A percentile compares a stretch with the other conserved stretches of the same genome.
Conservation (phyloP, 2,113 vertebrate species). For the Gavia stellata region DNA sequence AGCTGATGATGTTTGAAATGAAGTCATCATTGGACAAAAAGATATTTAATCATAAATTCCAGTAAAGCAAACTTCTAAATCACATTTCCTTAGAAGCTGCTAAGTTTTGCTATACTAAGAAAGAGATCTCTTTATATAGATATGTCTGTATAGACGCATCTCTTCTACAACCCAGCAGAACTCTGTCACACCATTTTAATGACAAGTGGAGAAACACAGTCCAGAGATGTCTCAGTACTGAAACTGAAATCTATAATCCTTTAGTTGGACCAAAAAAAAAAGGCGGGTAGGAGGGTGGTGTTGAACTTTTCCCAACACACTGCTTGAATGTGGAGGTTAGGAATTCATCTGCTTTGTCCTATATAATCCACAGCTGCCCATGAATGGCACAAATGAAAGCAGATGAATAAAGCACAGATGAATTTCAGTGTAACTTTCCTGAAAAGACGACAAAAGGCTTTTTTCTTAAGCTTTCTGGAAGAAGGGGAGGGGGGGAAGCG, state of each 20-base stretch:
- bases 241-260: background rate
- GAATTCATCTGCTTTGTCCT: slow-evolving; percentile 10
- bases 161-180: background rate
- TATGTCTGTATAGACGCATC: background rate
- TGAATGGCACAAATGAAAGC: slow-evolving; percentile 23
- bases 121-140: background rate
- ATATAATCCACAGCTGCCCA: background rate
- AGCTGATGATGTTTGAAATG: slow-evolving; percentile 46
- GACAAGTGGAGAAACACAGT: background rate
- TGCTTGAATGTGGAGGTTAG: background rate
- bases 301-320: background rate
- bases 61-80: slow-evolving; percentile 52
- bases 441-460: slow-evolving; percentile 58
- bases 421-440: slow-evolving; percentile 57
- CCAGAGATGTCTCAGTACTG: background rate
- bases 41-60: slow-evolving; percentile 42
- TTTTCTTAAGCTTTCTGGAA: slow-evolving; percentile 47
- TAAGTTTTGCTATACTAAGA: background rate
- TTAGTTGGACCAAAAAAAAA: background rate
- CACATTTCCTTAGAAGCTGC: slow-evolving; percentile 15
- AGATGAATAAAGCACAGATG: slow-evolving; percentile 25
- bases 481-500: too few relatives aligned
- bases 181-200: background rate
- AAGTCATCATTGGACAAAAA: slow-evolving; percentile 14
- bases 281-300: background rate